Evolutionary conservation across 2,113 vertebrate species (phyloP).

Genomic region (Heterotilapia buettikoferi): DNA sequence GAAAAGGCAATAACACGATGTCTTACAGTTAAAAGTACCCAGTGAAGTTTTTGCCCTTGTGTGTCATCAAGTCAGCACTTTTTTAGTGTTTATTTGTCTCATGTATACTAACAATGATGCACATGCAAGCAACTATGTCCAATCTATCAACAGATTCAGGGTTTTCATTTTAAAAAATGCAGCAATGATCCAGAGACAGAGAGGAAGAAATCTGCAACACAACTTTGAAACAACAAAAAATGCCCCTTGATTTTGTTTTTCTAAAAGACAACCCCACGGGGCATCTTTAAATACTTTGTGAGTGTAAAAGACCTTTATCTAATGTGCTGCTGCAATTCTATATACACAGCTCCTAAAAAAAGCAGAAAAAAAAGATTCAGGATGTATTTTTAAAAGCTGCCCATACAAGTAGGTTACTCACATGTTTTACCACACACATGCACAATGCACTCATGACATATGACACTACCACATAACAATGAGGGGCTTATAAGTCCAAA

Average conservation of each 20-base stretch:
- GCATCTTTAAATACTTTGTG: neutral
- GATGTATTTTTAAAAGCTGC: neutral
- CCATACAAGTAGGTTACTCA: neutral
- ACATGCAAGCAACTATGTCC: neutral
- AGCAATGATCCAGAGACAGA: neutral
- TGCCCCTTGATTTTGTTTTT: neutral
- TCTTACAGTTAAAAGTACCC: neutral
- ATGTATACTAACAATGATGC: neutral
- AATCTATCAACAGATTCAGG: neutral
- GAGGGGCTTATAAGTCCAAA: constrained; percentile 20
- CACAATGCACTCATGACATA: constrained; percentile 14
- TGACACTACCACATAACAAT: constrained; percentile 29
- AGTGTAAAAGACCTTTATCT: neutral
- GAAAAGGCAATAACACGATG: neutral
- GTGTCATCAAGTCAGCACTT: neutral
- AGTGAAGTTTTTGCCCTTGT: neutral
- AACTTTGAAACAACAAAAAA: neutral
- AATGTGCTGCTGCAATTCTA: neutral
- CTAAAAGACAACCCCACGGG: neutral
- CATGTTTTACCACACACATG: neutral
- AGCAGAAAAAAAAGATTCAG: neutral
- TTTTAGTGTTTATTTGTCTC: neutral
- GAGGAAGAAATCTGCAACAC: neutral
- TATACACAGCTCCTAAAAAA: neutral
- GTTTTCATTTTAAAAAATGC: neutral